Base-by-base conservation (phyloP, 2,797 vertebrate species). In the Sebastes miniatus region DNA sequence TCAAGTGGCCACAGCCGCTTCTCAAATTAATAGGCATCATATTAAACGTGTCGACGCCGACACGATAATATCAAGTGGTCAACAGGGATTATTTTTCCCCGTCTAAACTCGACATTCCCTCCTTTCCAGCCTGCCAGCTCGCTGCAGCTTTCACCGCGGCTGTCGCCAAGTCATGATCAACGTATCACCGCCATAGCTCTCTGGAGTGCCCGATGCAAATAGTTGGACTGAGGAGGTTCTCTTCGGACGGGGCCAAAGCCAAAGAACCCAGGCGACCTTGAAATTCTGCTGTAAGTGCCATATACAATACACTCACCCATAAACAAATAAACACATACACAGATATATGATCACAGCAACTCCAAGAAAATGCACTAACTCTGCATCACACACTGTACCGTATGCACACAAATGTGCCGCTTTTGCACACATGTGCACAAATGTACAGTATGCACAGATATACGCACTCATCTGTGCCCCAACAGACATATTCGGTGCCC, bases 51-150 rank as follows among this genome's bases (percentile, higher is more conserved):
- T 36, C 72, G 79, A 81, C 64, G 16, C 52, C 5, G 50, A 66
- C 77, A 39, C 6, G 12, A 47, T 62, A 14, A 74, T 85, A 89
- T 92, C 88, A 87, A 68, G 71, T 87, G 39, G 75, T 84, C 76
- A 69, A 43, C 78, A 69, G 75, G 86, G 86, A 85, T 87, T 89
- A 82, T 84, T 84, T 93, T 86, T 80, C 80, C 68, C 56, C 2
- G 1, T 47, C 69, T 64, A 81, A 80, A 85, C 56, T 63, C 11
- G 1, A 47, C 50, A 67, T 88, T 81, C 66, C 47, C 69, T 50
- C 32, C 67, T 76, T 62, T 73, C 54, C 62, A n/a, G 50, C 58
- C 32, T 27, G 73, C 79, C 88, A 84, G 62, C 81, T 34, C 4
- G 1, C 16, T 4, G 32, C 3, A 16, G 63, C 75, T 80, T 82